Conservation (phyloP, 2,113 vertebrate genomes). For the Gnathonemus echidnorhynchus region DNA sequence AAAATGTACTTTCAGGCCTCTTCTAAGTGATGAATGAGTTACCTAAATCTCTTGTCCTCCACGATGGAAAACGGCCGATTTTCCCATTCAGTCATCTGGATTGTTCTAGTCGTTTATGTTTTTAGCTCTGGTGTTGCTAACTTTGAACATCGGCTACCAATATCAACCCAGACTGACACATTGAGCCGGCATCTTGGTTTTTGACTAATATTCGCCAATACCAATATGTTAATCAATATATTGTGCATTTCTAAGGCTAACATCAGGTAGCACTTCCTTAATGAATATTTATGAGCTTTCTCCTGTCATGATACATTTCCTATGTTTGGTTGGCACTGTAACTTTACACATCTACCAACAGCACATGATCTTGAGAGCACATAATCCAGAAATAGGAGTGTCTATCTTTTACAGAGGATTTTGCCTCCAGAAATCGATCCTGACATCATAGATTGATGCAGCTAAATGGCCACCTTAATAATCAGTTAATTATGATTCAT, state of each 20-base stretch:
- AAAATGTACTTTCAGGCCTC: neutral
- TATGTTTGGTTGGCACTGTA: neutral
- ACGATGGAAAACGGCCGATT: neutral
- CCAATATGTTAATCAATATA: neutral
- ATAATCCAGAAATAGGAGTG: neutral
- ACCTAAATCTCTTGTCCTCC: neutral
- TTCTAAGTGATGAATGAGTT: neutral
- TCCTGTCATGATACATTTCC: neutral
- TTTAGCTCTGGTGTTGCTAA: neutral
- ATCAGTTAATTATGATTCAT: neutral
- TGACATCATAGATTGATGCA: neutral
- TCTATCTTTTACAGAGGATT: neutral
- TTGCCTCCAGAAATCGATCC: neutral
- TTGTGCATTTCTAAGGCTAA: neutral
- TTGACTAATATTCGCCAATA: neutral
- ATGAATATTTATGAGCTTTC: neutral
- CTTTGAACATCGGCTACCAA: neutral
- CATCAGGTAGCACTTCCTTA: neutral
- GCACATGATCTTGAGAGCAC: neutral
- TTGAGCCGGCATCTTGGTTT: neutral
- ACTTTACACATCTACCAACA: neutral
- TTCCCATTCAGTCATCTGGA: neutral
- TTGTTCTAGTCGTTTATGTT: neutral
- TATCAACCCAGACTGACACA: neutral
- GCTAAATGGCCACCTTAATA: neutral